phyloP scores from a whole-genome alignment of 2,797 vertebrate genomes.

The Peromyscus eremicus region DNA sequence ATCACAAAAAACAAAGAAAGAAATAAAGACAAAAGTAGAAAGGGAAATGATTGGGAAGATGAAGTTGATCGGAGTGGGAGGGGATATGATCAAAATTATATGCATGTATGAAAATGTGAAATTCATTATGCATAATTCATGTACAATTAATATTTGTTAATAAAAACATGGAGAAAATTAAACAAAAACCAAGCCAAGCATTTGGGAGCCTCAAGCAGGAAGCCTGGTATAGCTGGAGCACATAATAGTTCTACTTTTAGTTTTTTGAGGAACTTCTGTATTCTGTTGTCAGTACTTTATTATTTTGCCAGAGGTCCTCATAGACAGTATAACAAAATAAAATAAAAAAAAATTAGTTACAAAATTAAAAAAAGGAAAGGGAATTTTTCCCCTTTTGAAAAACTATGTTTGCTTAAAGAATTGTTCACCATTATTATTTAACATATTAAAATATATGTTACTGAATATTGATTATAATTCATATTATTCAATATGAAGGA shows the following conservation, averaged over 20 bases:
- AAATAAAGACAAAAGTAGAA: background rate
- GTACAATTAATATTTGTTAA: background rate
- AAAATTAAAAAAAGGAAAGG: background rate
- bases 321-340: slow-evolving; percentile 2
- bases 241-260: background rate
- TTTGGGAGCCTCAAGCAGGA: background rate
- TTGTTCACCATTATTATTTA: background rate
- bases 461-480: background rate
- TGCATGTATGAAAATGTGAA: background rate
- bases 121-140: background rate
- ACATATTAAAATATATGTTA: background rate
- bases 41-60: background rate
- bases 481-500: background rate
- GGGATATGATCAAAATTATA: background rate
- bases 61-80: background rate
- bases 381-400: background rate
- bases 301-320: background rate
- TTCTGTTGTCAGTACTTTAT: background rate
- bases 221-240: background rate
- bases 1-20: background rate
- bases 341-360: background rate
- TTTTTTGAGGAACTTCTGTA: background rate
- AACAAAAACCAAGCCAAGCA: background rate
- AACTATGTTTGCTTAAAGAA: background rate
- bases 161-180: background rate